Percentiles rank a stretch among this genome's conserved stretches.
phyloP scores from a whole-genome alignment of 2,888 invertebrate species.

The Lepidochitona cinerea region DNA sequence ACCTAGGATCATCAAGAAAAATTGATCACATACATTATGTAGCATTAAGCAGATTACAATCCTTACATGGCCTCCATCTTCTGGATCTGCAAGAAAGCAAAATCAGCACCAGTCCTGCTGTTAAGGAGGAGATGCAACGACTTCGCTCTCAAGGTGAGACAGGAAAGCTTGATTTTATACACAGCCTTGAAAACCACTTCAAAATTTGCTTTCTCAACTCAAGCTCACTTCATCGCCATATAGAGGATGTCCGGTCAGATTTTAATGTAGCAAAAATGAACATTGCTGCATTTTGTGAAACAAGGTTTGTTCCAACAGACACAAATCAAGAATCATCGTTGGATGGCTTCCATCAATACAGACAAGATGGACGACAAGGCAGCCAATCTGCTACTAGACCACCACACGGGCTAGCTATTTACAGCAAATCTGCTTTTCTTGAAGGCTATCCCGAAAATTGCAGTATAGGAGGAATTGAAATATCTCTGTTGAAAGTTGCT shows the following conservation, averaged over 20 bases:
- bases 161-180: constrained; percentile 5
- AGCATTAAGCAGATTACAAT: constrained; percentile 8
- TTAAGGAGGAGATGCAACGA: constrained; percentile 16
- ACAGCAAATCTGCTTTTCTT: constrained; percentile 10
- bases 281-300: constrained; percentile 24
- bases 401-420: constrained; percentile 19
- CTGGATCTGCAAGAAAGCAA: constrained; percentile 14
- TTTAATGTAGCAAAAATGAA: constrained; percentile 14
- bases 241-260: constrained; percentile 19
- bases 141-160: neutral
- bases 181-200: neutral
- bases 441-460: neutral
- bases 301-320: constrained; percentile 13
- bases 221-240: constrained; percentile 23
- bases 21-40: constrained; percentile 29
- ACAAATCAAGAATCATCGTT: neutral
- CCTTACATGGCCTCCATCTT: constrained; percentile 14
- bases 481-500: neutral
- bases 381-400: constrained; percentile 14
- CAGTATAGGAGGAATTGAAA: neutral
- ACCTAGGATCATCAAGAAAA: constrained; percentile 13
- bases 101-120: constrained; percentile 10
- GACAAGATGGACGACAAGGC: neutral
- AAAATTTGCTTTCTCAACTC: constrained; percentile 24
- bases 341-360: neutral